Conservation (phyloP, 2,797 vertebrate species). For the Arnoldichthys spilopterus region DNA sequence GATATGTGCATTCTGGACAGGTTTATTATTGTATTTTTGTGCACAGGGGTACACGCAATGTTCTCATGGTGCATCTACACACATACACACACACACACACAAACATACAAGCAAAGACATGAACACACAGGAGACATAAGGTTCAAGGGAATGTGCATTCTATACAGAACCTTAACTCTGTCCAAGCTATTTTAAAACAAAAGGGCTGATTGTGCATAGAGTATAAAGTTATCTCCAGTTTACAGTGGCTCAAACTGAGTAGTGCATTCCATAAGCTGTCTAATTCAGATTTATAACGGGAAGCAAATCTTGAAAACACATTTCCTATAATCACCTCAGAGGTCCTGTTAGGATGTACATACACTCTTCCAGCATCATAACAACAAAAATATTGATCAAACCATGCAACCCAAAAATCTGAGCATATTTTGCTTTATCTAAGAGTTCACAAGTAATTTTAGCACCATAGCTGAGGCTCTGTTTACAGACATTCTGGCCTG, state of each 20-base stretch:
- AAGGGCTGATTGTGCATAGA: not conserved
- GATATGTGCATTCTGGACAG: not conserved
- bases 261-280: not conserved
- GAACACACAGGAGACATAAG: not conserved
- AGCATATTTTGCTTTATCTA: not conserved
- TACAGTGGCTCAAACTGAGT: not conserved
- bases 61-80: not conserved
- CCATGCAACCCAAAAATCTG: not conserved
- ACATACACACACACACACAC: conserved; percentile 23
- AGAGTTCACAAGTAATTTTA: not conserved
- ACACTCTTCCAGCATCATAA: not conserved
- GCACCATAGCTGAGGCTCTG: conserved; percentile 44
- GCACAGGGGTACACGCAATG: not conserved
- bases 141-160: not conserved
- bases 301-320: conserved; percentile 10
- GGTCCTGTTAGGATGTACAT: conserved; percentile 59
- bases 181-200: not conserved
- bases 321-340: conserved; percentile 41
- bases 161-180: conserved; percentile 20
- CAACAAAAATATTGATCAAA: not conserved
- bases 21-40: not conserved
- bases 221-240: not conserved
- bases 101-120: not conserved
- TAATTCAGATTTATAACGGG: not conserved
- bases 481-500: conserved; percentile 45